A percentile compares a stretch with the other conserved stretches of the same genome.
Evolutionary conservation across 2,113 vertebrate genomes (phyloP).

Genomic region (Microcebus griseorufus): DNA sequence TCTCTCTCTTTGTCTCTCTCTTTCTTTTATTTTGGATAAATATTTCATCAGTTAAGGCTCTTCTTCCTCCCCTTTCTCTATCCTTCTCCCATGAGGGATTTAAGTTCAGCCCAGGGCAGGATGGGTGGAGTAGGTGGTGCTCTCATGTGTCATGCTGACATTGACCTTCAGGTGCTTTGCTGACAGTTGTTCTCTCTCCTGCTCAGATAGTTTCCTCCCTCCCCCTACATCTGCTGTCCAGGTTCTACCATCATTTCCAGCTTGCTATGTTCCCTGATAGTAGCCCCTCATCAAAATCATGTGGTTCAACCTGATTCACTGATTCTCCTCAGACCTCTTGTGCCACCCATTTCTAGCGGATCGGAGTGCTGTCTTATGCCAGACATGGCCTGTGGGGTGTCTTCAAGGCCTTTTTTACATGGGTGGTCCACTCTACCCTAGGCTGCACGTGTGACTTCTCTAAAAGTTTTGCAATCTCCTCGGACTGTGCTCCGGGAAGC

Average conservation of each 20-base stretch:
- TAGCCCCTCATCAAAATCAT: not conserved
- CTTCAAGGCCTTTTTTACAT: not conserved
- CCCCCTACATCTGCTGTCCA: not conserved
- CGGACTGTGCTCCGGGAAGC: not conserved
- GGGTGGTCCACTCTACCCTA: not conserved
- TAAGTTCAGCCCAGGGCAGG: not conserved
- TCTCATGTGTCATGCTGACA: not conserved
- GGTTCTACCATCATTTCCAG: not conserved
- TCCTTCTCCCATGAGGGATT: not conserved
- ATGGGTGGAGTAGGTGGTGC: not conserved
- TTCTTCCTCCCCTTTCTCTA: not conserved
- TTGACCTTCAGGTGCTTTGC: not conserved
- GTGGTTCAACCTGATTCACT: not conserved
- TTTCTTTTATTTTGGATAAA: not conserved
- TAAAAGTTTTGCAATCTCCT: not conserved
- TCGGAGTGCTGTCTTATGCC: not conserved
- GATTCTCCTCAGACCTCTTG: not conserved
- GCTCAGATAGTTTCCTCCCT: not conserved
- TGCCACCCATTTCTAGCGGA: not conserved
- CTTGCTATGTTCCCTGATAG: not conserved
- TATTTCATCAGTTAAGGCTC: not conserved
- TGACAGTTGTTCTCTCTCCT: not conserved
- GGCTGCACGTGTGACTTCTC: not conserved
- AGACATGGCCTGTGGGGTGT: not conserved
- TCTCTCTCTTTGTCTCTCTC: not conserved